These are phyloP conservation scores for Dascillus cervinus DNA, from an alignment of 2,888 invertebrate species.

Conservation along the genomic window DNA sequence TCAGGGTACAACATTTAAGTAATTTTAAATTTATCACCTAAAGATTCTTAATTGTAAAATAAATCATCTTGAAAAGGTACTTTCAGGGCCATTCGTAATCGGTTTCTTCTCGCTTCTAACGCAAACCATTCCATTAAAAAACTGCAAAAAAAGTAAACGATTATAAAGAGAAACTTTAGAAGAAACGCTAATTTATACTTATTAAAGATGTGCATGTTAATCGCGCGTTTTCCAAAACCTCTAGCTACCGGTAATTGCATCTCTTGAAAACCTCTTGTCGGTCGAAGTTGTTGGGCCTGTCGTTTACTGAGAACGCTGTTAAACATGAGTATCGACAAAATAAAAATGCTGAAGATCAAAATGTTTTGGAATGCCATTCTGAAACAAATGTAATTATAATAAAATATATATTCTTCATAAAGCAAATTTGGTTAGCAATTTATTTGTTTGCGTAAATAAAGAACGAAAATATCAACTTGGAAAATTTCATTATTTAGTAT, in stretches of 20 bases:
- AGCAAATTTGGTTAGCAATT: no score
- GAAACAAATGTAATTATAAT: slow-evolving; percentile 9
- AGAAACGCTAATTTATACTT: slow-evolving; percentile 16
- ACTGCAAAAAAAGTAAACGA: no score
- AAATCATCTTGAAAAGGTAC: background rate
- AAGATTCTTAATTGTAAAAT: slow-evolving; percentile 1
- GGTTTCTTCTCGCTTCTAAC: slow-evolving; percentile 24
- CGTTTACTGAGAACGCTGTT: slow-evolving; percentile 30
- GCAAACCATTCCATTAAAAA: slow-evolving; percentile 27
- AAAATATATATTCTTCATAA: no score
- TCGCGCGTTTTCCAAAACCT: slow-evolving; percentile 57
- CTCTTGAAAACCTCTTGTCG: slow-evolving; percentile 58
- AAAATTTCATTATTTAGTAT: no score
- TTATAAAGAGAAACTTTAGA: no score
- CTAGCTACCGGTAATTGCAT: slow-evolving; percentile 54
- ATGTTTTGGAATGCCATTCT: slow-evolving; percentile 21
- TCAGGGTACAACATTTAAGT: no score
- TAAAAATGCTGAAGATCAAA: slow-evolving; percentile 24
- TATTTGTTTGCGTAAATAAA: no score
- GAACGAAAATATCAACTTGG: no score
- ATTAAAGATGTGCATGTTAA: slow-evolving; percentile 33
- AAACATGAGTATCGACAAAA: slow-evolving; percentile 25
- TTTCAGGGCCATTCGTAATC: slow-evolving; percentile 13
- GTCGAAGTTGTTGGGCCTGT: slow-evolving; percentile 48
- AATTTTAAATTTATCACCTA: no score